Evolutionary conservation across 1,140 invertebrate genomes (phyloP).

Genomic region (Mercenaria mercenaria): DNA sequence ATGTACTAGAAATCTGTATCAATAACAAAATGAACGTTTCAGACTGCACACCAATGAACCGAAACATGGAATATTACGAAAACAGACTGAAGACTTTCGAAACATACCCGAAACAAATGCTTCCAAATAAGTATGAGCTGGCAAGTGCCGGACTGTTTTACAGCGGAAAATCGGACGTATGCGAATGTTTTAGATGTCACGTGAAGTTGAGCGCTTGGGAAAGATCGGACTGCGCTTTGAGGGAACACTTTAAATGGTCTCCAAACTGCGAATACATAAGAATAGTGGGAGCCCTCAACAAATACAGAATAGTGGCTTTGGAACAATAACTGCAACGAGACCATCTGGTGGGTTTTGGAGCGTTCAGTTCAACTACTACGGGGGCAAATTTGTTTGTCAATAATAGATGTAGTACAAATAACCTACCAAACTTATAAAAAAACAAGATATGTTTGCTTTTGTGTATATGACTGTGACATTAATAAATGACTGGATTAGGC

Average conservation of each 20-base stretch:
- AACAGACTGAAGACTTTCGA: background rate
- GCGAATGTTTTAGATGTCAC: slow-evolving; percentile 10
- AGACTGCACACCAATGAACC: too few species aligned
- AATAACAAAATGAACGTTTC: too few species aligned
- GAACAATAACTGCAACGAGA: too few species aligned
- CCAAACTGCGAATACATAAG: background rate
- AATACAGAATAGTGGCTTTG: background rate
- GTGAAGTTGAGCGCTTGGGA: background rate
- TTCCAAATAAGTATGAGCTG: slow-evolving; percentile 19
- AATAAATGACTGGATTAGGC: too few species aligned
- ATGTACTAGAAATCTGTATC: too few species aligned
- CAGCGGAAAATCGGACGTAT: background rate
- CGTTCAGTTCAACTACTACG: too few species aligned
- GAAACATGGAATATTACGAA: background rate
- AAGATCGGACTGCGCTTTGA: background rate
- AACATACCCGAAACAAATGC: background rate
- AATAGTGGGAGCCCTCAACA: background rate
- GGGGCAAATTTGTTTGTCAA: too few species aligned
- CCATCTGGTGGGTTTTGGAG: too few species aligned
- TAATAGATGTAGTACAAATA: too few species aligned
- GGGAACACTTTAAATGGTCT: background rate
- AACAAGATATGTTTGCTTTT: too few species aligned
- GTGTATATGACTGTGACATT: too few species aligned
- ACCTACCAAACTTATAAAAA: too few species aligned
- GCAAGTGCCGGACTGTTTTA: slow-evolving; percentile 9